phyloP scores from a whole-genome alignment of 1,140 invertebrate species.

The Philopotamus ludificatus region DNA sequence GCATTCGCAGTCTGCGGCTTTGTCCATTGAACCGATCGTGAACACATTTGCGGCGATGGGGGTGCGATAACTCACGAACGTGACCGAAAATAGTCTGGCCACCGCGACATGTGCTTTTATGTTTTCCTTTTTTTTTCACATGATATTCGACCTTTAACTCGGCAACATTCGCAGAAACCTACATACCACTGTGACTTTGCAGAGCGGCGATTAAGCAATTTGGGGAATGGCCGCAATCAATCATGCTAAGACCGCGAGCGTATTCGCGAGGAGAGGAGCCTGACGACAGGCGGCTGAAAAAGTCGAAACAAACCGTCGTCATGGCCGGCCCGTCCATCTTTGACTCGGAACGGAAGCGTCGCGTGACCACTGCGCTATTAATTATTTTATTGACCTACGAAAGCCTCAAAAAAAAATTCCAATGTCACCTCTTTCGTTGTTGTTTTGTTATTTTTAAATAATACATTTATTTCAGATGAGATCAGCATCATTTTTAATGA shows the following conservation, averaged over 20 bases:
- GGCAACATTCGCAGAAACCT: too few species aligned
- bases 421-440: background rate
- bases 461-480: background rate
- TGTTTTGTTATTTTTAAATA: background rate
- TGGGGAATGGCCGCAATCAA: background rate
- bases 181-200: background rate
- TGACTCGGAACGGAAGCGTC: constrained; percentile 7
- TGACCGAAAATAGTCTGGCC: too few species aligned
- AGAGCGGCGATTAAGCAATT: background rate
- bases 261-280: background rate
- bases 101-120: too few species aligned
- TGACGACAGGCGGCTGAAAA: background rate
- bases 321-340: background rate
- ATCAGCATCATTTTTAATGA: too few species aligned
- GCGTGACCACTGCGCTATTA: constrained; percentile 5
- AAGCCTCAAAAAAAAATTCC: background rate
- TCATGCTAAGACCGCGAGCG: background rate
- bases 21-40: too few species aligned
- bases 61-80: too few species aligned
- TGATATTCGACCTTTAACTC: too few species aligned
- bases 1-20: too few species aligned
- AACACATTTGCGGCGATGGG: too few species aligned
- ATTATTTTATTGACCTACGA: background rate
- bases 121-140: too few species aligned
- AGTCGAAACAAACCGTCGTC: constrained; percentile 15